Conservation (phyloP, 1,140 invertebrate species). For the Tetragonula clypearis region DNA sequence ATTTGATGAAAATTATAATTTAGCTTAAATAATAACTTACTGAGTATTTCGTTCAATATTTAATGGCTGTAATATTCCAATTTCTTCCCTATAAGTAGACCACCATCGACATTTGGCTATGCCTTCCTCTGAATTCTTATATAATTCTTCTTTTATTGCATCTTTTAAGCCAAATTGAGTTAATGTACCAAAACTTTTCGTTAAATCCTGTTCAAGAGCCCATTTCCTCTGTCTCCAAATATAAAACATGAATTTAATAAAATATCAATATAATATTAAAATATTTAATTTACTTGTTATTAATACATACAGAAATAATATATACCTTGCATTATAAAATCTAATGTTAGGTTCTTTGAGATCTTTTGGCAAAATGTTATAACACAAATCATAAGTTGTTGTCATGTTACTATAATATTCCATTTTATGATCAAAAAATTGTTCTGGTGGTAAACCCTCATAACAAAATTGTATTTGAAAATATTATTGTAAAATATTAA, state of each 20-base stretch:
- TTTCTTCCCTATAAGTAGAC: slow-evolving; percentile 34
- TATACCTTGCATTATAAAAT: slow-evolving; percentile 58
- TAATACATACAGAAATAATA: background rate
- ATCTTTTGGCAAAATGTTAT: slow-evolving; percentile 54
- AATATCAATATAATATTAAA: background rate
- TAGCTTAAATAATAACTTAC: slow-evolving; percentile 19
- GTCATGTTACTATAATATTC: slow-evolving; percentile 63
- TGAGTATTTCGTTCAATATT: background rate
- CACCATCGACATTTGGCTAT: slow-evolving; percentile 26
- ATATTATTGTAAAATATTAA: background rate
- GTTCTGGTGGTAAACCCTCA: slow-evolving; percentile 47
- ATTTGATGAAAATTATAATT: background rate
- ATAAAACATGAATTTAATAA: slow-evolving; percentile 1
- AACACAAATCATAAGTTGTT: slow-evolving; percentile 55
- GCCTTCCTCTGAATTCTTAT: slow-evolving; percentile 23
- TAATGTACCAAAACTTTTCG: slow-evolving; percentile 45
- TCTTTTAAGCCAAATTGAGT: slow-evolving; percentile 40
- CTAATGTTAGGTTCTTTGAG: slow-evolving; percentile 38
- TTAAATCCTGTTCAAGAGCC: slow-evolving; percentile 52
- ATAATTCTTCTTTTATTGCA: slow-evolving; percentile 6
- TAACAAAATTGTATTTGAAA: background rate
- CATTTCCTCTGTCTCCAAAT: slow-evolving; percentile 52
- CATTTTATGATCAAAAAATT: slow-evolving; percentile 38
- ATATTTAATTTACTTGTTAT: background rate
- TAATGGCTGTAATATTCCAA: background rate